Evolutionary conservation across 2,797 vertebrate species (phyloP), one percentile per base, ranked within the genome.

Genomic region (Rhinophrynus dorsalis): DNA sequence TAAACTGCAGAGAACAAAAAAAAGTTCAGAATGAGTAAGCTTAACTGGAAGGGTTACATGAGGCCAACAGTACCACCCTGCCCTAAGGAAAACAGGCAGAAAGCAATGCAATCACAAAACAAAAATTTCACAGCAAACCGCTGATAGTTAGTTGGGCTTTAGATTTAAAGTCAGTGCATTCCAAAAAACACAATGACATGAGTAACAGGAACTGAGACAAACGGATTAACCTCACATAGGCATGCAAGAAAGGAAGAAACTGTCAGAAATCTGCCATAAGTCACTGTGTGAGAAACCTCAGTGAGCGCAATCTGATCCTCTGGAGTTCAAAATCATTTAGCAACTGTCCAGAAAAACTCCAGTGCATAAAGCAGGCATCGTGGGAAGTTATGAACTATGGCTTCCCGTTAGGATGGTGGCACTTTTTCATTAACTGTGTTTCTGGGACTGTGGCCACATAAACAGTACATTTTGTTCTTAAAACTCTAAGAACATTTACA

Each of bases 1-100:
- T 90, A 90, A 74, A 87, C 89, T 87, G 85, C 68, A 0, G 50
- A 67, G 74, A 82, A 79, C 65, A 79, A 38, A 70, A 27, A 70
- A 29, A 47, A 51, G 45, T 81, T 64, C 5, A 59, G 52, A 71
- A 58, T 65, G 52, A 57, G 61, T 65, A 72, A 65, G 33, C 26
- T 37, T 64, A 54, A 47, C 38, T 70, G 30, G 10, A 50, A 58
- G 44, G 67, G 52, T 65, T 52, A 72, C 6, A 42, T 58, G 42
- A 64, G 52, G 60, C 42, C 54, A 72, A 5, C 18, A 10, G 57
- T 51, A 33, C 60, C 54, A 64, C 68, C 54, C 38, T 47, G 42
- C 24, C 51, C 33, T 57, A 42, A 64, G 42, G 32, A 57, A 62
- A 71, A 57, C 59, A 71, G 38, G 68, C 68, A 62, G 20, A 48